A percentile compares a stretch with the other conserved stretches of the same genome.
phyloP scores from a whole-genome alignment of 2,888 invertebrate genomes.

The Acanthosoma haemorrhoidale region DNA sequence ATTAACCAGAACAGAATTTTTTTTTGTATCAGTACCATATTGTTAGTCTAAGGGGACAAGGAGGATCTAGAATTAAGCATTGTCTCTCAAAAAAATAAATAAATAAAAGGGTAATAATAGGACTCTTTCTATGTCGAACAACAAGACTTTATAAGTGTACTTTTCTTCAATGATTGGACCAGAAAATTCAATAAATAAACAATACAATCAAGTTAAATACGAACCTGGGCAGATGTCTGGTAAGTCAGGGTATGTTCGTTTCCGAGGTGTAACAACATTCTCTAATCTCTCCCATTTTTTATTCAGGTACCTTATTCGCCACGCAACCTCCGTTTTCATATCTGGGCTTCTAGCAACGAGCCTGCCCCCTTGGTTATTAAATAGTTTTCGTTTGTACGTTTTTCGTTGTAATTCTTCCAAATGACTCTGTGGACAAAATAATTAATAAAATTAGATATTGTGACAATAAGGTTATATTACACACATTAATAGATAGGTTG shows the following conservation, averaged over 20 bases:
- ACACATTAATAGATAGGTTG: too few species aligned
- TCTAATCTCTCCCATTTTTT: slow-evolving; percentile 74
- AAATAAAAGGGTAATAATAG: neutral
- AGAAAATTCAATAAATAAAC: too few species aligned
- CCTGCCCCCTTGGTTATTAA: slow-evolving; percentile 73
- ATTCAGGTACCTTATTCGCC: slow-evolving; percentile 68
- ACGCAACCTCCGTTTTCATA: slow-evolving; percentile 61
- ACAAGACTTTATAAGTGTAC: neutral
- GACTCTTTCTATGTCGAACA: neutral
- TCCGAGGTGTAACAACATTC: slow-evolving; percentile 46
- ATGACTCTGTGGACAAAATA: slow-evolving; percentile 55
- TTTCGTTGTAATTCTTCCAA: slow-evolving; percentile 69
- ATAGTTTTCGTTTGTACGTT: slow-evolving; percentile 64
- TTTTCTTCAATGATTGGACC: neutral
- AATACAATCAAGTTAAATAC: neutral
- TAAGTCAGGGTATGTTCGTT: slow-evolving; percentile 33
- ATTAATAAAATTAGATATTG: too few species aligned
- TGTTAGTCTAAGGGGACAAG: too few species aligned
- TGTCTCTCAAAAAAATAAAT: neutral
- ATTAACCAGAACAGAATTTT: too few species aligned
- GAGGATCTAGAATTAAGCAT: too few species aligned
- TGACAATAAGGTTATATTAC: too few species aligned
- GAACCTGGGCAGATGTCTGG: slow-evolving; percentile 35
- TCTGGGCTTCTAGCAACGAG: slow-evolving; percentile 59
- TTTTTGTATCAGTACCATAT: too few species aligned